Conservation (phyloP, 1,140 invertebrate species). For the Leptopilina clavipes region DNA sequence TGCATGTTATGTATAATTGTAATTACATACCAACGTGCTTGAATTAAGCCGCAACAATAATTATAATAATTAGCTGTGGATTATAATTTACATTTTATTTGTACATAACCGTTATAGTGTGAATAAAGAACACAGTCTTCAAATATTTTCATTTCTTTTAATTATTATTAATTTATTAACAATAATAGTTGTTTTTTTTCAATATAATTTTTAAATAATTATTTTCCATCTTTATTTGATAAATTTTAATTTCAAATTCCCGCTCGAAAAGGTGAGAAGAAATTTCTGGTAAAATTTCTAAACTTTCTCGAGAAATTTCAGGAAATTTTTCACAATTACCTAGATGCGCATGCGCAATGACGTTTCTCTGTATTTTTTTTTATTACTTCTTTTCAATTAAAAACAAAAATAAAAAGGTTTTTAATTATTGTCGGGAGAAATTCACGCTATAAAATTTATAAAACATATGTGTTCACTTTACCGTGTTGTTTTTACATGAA, state of each 20-base stretch:
- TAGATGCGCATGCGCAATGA: neutral
- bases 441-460: too few species aligned
- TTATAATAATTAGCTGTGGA: conserved; percentile 44
- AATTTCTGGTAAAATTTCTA: neutral
- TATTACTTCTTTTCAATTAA: too few species aligned
- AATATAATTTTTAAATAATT: neutral
- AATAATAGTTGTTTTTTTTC: neutral
- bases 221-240: too few species aligned
- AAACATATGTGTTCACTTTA: too few species aligned
- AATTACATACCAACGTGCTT: conserved; percentile 48
- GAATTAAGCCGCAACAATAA: conserved; percentile 44
- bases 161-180: neutral
- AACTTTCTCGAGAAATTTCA: neutral
- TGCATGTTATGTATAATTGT: conserved; percentile 36
- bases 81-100: conserved; percentile 60
- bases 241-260: neutral
- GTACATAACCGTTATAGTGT: conserved; percentile 63
- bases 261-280: neutral
- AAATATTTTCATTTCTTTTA: conserved; percentile 19
- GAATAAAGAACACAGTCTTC: conserved; percentile 57
- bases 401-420: too few species aligned
- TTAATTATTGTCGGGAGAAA: too few species aligned
- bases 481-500: too few species aligned
- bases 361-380: neutral
- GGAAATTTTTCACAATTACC: neutral